Base-by-base conservation (phyloP, 2,113 vertebrate genomes). In the Telmatochromis sp. region DNA sequence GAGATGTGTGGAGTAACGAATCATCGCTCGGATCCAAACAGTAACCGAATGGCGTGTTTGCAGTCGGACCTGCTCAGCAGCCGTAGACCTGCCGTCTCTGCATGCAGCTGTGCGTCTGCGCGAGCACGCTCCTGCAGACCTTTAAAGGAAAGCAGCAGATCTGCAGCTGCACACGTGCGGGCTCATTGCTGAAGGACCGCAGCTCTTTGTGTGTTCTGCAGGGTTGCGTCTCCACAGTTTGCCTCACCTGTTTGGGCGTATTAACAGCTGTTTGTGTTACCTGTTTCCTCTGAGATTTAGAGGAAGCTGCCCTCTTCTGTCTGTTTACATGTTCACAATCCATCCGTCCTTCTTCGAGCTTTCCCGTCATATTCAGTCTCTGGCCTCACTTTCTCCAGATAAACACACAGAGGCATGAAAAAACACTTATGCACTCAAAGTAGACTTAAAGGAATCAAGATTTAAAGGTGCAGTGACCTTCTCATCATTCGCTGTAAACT, bases 261-360 rank as follows among this genome's bases (percentile, higher is more conserved):
- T 85, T 54, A 88, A 91, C n/a, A 88, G 37, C 68, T 89, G 84
- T 92, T 88, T 91, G 82, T 65, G 6, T 79, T 60, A 33, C 3
- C 6, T 6, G 78, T 68, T 89, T 92, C 87, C 82, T 85, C 85
- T 88, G 83, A 40, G 49, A 45, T n/a, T 60, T 3, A 12, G 80
- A 47, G 23, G 14, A 75, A 75, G 23, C 68, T 21, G 13, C 65
- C 37, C 17, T 21, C 81, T 47, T 49, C 35, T 51, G 17, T 19
- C 42, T 23, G n/a, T 83, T 79, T 49, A 28, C 79, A 9, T 7
- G 70, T 47, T 68, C 51, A 42, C 42, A 58, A 45, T 51, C 5
- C 7, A 6, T 6, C 37, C 5, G 23, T 54, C 23, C 14, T 23
- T 9, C 49, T 15, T 28, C 15, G 15, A 60, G 21, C 21, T 37